Evolutionary conservation across 2,797 vertebrate species (phyloP), one percentile per base, ranked within the genome.

Genomic region (Urosaurus nigricauda): DNA sequence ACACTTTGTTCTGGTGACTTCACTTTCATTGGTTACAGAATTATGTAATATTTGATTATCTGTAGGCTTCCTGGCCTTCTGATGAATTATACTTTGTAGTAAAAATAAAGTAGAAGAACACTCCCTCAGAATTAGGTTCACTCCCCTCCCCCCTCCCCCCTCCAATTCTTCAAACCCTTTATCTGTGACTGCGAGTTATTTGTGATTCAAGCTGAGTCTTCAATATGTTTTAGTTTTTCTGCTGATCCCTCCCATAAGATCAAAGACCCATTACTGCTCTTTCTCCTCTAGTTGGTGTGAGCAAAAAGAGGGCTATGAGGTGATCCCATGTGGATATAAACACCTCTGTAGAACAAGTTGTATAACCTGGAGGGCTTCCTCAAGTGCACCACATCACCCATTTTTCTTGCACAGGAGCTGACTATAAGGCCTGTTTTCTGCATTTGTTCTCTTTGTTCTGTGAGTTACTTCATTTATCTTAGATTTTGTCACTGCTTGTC

Each of bases 351-450:
- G 79, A 82, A 60, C 79, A 86, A 19, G 35, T 77, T 81, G 84
- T 78, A 86, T 89, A 70, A 79, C 84, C 84, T 89, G 60, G 84
- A 82, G 84, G 84, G 79, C 65, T 83, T 83, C 70, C 56, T 86
- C 71, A 68, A 84, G 86, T 89, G 84, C 79, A 79, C 60, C 19
- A 29, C 16, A n/a, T 60, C 60, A 68, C 29, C 43, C 40, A 86
- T 89, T 86, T 89, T 75, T 89, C 71, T 70, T 82, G 26, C 37
- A 37, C 19, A 35, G 51, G 70, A 35, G 8, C 47, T 81, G 56
- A 37, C 24, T 75, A 32, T 21, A 29, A 68, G 71, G 53, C 68
- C 79, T 81, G 32, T 7, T 75, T 79, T 89, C 53, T 85, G 32
- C 73, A 80, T 80, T 60, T n/a, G 26, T 60, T 53, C 68, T 79